Conservation (phyloP, 2,888 invertebrate genomes). For the Pseudanteris insignis region DNA sequence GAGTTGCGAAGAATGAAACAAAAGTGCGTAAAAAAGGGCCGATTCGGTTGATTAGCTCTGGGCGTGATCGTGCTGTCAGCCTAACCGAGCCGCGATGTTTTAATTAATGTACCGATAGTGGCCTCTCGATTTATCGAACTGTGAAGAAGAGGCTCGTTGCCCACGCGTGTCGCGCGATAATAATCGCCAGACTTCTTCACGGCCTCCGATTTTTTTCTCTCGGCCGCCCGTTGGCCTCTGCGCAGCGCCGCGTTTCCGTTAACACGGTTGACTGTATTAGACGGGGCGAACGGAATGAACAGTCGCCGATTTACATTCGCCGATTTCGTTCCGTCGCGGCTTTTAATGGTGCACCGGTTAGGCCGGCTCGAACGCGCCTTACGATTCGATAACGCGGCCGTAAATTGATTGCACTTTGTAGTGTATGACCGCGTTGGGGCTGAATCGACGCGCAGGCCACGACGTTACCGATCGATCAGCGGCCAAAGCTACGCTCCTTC, state of each 20-base stretch:
- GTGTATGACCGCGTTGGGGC: too few relatives aligned
- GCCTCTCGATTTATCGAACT: constrained; percentile 49
- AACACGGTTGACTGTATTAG: constrained; percentile 15
- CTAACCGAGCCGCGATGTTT: constrained; percentile 58
- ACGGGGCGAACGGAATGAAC: constrained; percentile 13
- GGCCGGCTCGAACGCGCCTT: background rate
- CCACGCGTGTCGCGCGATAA: constrained; percentile 52
- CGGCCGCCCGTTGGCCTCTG: background rate
- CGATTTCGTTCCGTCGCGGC: background rate
- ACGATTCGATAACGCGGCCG: constrained; percentile 8
- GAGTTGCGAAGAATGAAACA: constrained; percentile 42
- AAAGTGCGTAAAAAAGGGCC: constrained; percentile 46
- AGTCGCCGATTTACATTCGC: constrained; percentile 15
- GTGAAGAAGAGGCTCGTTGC: constrained; percentile 46
- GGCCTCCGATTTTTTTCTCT: constrained; percentile 13
- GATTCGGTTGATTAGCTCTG: constrained; percentile 56
- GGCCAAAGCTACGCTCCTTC: too few relatives aligned
- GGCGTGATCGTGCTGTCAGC: constrained; percentile 61
- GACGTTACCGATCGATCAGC: too few relatives aligned
- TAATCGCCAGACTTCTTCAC: constrained; percentile 51
- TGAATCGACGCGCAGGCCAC: too few relatives aligned
- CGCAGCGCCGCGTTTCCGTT: constrained; percentile 16
- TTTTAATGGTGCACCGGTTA: constrained; percentile 19
- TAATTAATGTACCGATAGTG: constrained; percentile 64
- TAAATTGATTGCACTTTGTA: constrained; percentile 27